Base-by-base conservation (phyloP, 2,113 vertebrate species). In the Narcine bancroftii region DNA sequence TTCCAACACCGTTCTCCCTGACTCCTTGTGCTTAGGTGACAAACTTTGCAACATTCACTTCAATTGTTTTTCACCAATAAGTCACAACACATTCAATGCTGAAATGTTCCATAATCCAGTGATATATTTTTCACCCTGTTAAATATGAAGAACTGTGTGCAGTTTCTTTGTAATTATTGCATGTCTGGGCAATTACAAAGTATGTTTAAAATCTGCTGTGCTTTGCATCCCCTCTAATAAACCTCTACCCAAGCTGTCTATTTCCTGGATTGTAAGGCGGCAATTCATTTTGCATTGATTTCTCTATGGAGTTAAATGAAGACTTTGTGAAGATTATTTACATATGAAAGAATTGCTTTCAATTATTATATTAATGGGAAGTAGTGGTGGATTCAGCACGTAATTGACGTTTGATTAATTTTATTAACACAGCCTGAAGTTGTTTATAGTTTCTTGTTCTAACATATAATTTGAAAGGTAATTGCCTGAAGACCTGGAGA, bases 261-360 rank as follows among this genome's bases (percentile, higher is more conserved):
- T 91, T 91, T 91, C 69, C 26, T 39, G 17, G 36, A 47, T 69
- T 5, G 26, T 24, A 69, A 15, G 24, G 63, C 10, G 65, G 13
- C 13, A 47, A 42, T 45, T 15, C 63, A 71, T 45, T 42, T 47
- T 3, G 26, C 66, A 69, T 71, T 91, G 89, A 91, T 91, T 91
- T 91, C 63, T 29, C 63, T 15, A 71, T 47, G n/a, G 89, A 39
- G 89, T 71, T 71, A 69, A 69, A 71, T 91, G 89, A 45, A 91
- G 65, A 26, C 26, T 91, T 91, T 66, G 42, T 6, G 42, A 45
- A 91, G 26, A 66, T 21, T 13, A 71, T 91, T 69, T 91, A 29
- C 24, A 47, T 71, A 47, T 69, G 33, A 69, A 66, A 29, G 42
- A 69, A 91, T 47, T 66, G 65, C 53, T 91, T 66, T 42, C 19